A percentile compares a stretch with the other conserved stretches of the same genome.
Conservation (phyloP, 2,113 vertebrate genomes). For the Sarotherodon lohbergeri region DNA sequence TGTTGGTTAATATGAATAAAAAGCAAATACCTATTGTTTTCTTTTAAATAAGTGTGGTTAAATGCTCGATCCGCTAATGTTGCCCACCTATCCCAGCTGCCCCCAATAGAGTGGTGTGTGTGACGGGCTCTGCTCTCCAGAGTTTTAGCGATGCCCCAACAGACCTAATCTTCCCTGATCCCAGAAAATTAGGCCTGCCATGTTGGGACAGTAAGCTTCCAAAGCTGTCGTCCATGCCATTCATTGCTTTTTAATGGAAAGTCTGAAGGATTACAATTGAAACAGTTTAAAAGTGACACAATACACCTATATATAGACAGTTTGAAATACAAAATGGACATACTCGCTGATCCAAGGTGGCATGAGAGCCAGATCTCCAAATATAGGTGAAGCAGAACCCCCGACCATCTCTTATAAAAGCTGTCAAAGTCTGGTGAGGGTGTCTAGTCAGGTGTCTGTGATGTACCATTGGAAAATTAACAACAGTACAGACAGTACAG, state of each 20-base stretch:
- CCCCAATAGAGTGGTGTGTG: background rate
- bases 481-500: background rate
- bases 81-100: background rate
- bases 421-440: slow-evolving; percentile 8
- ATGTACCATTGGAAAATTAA: background rate
- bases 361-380: slow-evolving; percentile 30
- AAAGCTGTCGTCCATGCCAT: slow-evolving; percentile 39
- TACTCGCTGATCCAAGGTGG: slow-evolving; percentile 5
- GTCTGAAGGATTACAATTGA: slow-evolving; percentile 26
- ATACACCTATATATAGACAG: slow-evolving; percentile 51
- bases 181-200: slow-evolving; percentile 41
- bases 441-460: background rate
- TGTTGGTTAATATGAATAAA: background rate
- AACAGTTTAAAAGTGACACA: slow-evolving; percentile 53
- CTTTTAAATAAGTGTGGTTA: background rate
- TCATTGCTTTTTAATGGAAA: slow-evolving; percentile 60
- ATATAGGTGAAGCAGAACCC: slow-evolving; percentile 22
- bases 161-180: slow-evolving; percentile 58
- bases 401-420: slow-evolving; percentile 38
- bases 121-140: background rate
- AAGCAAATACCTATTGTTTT: background rate
- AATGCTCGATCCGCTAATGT: fast-evolving
- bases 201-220: slow-evolving; percentile 23
- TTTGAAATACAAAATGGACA: slow-evolving; percentile 41
- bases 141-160: slow-evolving; percentile 24